These are phyloP conservation scores for Bradypodion pumilum DNA, from an alignment of 2,797 vertebrate species.

Conservation along the genomic window DNA sequence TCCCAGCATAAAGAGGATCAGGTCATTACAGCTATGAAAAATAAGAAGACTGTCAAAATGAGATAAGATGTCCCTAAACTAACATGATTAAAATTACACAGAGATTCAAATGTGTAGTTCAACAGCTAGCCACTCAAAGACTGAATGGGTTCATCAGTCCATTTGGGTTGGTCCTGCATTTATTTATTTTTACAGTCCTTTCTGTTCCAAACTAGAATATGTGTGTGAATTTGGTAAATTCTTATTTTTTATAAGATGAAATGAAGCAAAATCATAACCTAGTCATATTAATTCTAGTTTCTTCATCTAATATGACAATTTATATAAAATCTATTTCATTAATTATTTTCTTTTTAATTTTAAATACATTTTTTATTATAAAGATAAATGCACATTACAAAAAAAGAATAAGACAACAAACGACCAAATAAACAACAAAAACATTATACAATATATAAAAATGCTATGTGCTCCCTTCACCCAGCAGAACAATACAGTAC, in stretches of 20 bases:
- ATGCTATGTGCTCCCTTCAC: too few species aligned
- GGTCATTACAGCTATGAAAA: not conserved
- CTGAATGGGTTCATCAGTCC: not conserved
- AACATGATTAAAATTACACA: not conserved
- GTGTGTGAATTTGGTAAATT: not conserved
- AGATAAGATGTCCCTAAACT: not conserved
- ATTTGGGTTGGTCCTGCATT: not conserved
- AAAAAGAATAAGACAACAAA: too few species aligned
- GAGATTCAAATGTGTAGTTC: not conserved
- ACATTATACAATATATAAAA: too few species aligned
- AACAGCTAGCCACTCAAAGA: not conserved
- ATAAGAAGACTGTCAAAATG: not conserved
- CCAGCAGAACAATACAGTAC: too few species aligned
- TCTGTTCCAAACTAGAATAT: not conserved
- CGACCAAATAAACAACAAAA: too few species aligned
- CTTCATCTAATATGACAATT: too few species aligned
- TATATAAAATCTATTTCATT: too few species aligned
- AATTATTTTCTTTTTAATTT: too few species aligned
- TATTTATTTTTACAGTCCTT: not conserved
- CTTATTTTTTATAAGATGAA: not conserved
- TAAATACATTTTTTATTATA: too few species aligned
- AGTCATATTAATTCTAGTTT: too few species aligned
- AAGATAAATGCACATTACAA: too few species aligned
- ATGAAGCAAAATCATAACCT: too few species aligned
- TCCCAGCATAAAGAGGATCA: not conserved